Base-by-base conservation (phyloP, 2,888 invertebrate species). In the Parnassius apollo region DNA sequence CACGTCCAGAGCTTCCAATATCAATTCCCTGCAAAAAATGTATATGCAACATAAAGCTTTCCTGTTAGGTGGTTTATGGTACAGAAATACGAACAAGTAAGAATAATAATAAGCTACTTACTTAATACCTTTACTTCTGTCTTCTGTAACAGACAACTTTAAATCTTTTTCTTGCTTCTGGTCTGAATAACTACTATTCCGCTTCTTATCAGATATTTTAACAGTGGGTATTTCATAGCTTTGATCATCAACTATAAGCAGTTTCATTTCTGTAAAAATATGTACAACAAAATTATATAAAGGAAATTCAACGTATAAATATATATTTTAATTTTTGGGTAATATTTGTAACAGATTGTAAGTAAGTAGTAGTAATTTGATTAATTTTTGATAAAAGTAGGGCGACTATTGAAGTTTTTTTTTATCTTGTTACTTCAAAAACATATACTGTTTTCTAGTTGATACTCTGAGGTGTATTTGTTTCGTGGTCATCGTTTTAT, bases 1-100 rank as follows among this genome's bases (percentile, higher is more conserved):
- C 48, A 94, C 72, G 71, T 95, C 94, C 11, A 94, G 75, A 11
- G 93, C 84, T 0, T 64, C 53, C n/a, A 73, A 66, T 0, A 78
- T 18, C 2, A 74, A 61, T 57, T 69, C 72, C 49, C 84, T 84
- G 71, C 48, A 81, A 80, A 11, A n/a, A 13, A 49, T 22, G 2
- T 2, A 13, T 1, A 48, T 9, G n/a, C 9, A 42, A 45, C 18
- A 35, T 35, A 7, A 35, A 35, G 35, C 0, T 35, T 35, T 35
- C 35, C 35, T 35, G 7, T 7, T 35, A 35, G 35, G 7, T 7
- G 35, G 35, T 35, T 35, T 35, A 4, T 35, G 35, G 35, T 22
- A 55, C 11, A 12, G 9, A 18, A 35, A 22, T 57, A 18, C 18
- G 1, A 18, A 0, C 18, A 50, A n/a, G 35, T 48, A 10, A 42